Evolutionary conservation across 2,797 vertebrate species (phyloP), one percentile per base, ranked within the genome.

Genomic region (Thunnus albacares): DNA sequence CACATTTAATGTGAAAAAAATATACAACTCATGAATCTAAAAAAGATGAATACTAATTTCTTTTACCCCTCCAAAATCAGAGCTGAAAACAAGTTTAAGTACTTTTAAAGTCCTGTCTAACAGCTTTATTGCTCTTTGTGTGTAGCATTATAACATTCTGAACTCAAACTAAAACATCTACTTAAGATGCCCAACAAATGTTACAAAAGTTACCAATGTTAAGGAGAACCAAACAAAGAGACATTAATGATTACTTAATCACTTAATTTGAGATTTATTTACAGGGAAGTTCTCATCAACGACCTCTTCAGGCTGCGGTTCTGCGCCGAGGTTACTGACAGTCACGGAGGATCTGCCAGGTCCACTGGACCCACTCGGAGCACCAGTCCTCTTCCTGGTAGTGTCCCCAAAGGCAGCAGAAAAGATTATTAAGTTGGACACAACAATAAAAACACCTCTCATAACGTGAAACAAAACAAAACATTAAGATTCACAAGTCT

Each of bases 221-320:
- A 11, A 70, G 17, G 1, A 68, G 67, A 52, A 30, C 4, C 9
- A 28, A 14, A 61, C 6, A 64, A 5, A 13, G 10, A 43, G 10
- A 49, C 15, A 49, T 18, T 2, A 18, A 2, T 49, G 45, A 17
- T 49, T 49, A 49, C 5, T 1, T 18, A 49, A 49, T 12, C 45
- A 47, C 5, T 17, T 17, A 4, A 18, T 51, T 18, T 15, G 14
- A 47, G 15, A 41, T 79, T 57, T 80, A 95, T 97, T 96, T 90
- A 98, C 97, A 81, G 97, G 97, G 83, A 98, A 96, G 90, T 95
- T 97, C 79, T 96, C 96, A 51, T 96, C 94, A 47, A 94, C 95
- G 1, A 87, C 88, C 55, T 97, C 97, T 81, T 96, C 96, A 61
- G 88, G 94, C 90, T 96, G 96, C 76, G 96, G 93, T 89, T 97